These are phyloP conservation scores for Solenodon paradoxus DNA, from an alignment of 2,113 vertebrate species.

Conservation along the genomic window DNA sequence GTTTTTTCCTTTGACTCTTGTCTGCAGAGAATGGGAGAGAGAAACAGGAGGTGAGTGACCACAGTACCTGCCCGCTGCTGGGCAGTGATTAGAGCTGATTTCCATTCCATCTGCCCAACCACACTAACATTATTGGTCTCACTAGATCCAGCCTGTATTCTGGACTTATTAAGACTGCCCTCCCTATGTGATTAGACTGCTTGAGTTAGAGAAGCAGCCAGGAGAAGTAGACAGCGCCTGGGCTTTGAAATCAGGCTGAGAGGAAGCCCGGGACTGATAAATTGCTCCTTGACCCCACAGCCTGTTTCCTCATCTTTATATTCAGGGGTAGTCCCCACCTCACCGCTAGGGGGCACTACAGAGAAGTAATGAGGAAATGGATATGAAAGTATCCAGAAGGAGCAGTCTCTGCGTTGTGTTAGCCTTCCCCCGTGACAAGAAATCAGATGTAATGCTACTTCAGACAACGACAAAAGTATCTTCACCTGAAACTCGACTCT, in stretches of 20 bases:
- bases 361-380: not conserved
- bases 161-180: not conserved
- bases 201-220: not conserved
- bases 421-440: not conserved
- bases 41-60: not conserved
- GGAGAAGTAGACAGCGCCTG: not conserved
- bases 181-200: not conserved
- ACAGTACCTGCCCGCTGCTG: fast-evolving
- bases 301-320: not conserved
- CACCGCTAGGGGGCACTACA: not conserved
- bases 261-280: not conserved
- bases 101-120: not conserved
- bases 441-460: not conserved
- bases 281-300: not conserved
- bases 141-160: not conserved
- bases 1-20: not conserved
- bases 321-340: fast-evolving
- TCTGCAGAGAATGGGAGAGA: conserved; percentile 14
- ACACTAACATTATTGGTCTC: not conserved
- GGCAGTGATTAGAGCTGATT: too few relatives aligned
- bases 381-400: too few relatives aligned
- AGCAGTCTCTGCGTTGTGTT: not conserved
- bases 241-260: not conserved
- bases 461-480: not conserved
- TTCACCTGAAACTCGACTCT: not conserved